Base-by-base conservation (phyloP, 2,888 invertebrate genomes). In the Suillia variegata region DNA sequence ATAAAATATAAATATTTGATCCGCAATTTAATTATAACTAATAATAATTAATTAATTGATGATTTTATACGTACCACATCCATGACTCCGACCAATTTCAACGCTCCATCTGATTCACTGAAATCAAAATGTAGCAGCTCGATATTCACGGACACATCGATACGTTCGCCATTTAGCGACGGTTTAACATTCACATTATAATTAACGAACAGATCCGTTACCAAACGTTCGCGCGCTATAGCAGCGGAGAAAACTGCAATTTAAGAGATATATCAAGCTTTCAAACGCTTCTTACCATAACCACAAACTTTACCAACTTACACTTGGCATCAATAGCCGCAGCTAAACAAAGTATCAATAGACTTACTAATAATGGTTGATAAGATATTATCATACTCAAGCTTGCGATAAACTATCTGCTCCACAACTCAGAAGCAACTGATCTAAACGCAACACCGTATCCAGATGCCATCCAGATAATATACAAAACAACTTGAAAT, bases 61-160 rank as follows among this genome's bases (percentile, higher is more conserved):
- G 2, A 56, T 5, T n/a, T 45, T 0, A 45, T n/a, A 53, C 53
- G 31, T 4, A 69, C 70, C 62, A 66, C 68, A 45, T 63, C 58
- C 5, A 70, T 33, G 6, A 66, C 52, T 15, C 70, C 70, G 17
- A 65, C 59, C 26, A 70, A 67, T 38, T 67, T 61, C 57, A 69
- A 67, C 6, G 62, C 55, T 12, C 70, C 70, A 59, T 67, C 67
- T 31, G 61, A 58, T 47, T 65, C 62, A 1, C 47, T 59, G 54
- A 65, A 70, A 21, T 67, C 62, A 20, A 68, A 67, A 51, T 70
- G 70, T 17, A 66, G 62, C 33, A 70, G 52, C 13, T 63, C 66
- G 20, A 70, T 62, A 54, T 66, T 62, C 10, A 67, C 55, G 26
- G 21, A 45, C 8, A 67, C 13, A 38, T 67, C 58, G 47, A 63